Base-by-base conservation (phyloP, 2,113 vertebrate genomes). In the Gallinago jamesoni region DNA sequence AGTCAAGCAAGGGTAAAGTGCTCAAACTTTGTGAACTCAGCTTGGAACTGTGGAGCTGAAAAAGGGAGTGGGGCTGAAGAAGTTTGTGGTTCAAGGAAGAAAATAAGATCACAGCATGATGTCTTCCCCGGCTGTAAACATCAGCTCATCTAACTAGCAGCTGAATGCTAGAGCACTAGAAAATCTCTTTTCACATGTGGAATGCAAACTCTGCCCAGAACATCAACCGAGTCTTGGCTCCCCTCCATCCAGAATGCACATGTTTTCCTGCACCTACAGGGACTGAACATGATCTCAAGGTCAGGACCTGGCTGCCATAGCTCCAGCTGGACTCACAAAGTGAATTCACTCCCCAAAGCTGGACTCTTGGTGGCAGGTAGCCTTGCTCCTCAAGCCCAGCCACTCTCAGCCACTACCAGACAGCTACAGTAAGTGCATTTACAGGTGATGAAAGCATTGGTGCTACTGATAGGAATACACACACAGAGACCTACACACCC, bases 391-490 rank as follows among this genome's bases (percentile, higher is more conserved):
- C 83, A 94, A 94, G 80, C 76, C 83, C 82, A 77, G 63, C 64
- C 77, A 72, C 59, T 62, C 80, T 91, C 92, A 83, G 81, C 87
- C 79, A 70, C 90, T 96, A 94, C 84, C 73, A 89, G 79, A 95
- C 86, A 95, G 90, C 97, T 94, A 96, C 76, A 96, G 83, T 93
- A 97, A 97, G 96, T 97, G 97, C 97, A 96, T 96, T 97, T 91
- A 97, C 94, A 97, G 89, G 89, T 97, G 75, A 96, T 97, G 84
- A 97, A 97, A 97, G 96, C 96, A 88, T 97, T 93, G 97, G 92
- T 91, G 97, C 95, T 97, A 97, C 91, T 86, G 95, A 97, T 62
- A 97, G 87, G 92, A 97, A 97, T 84, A 96, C 93, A 97, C 90
- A 97, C 90, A 96, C 10, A 85, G 66, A 96, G 86, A 96, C 84